These are phyloP conservation scores for Pogoniulus pusillus DNA, from an alignment of 2,797 vertebrate species.

Conservation along the genomic window DNA sequence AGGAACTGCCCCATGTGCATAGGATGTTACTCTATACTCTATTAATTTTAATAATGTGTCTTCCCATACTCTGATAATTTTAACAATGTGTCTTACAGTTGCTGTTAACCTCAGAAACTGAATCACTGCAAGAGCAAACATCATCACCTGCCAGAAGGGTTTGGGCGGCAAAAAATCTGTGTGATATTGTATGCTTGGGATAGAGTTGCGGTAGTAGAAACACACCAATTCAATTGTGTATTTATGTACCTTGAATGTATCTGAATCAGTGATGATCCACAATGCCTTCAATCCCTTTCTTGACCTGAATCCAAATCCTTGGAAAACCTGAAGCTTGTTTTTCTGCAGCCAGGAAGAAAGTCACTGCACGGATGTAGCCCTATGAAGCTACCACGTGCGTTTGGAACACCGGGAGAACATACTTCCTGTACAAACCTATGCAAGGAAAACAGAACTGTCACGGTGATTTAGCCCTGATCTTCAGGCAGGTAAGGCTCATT, in stretches of 20 bases:
- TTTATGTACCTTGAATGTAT: background rate
- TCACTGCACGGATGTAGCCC: accelerated
- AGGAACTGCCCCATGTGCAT: background rate
- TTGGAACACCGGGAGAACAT: background rate
- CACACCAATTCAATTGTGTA: background rate
- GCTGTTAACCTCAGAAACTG: background rate
- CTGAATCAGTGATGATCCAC: background rate
- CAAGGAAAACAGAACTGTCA: background rate
- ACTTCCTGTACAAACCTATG: background rate
- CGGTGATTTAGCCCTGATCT: background rate
- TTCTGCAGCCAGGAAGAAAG: background rate
- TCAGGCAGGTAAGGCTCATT: background rate
- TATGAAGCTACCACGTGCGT: background rate
- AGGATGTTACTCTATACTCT: background rate
- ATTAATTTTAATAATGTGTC: background rate
- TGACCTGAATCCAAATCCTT: background rate
- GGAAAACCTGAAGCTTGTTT: background rate
- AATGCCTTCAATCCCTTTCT: background rate
- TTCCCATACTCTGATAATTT: background rate
- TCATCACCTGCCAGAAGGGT: background rate
- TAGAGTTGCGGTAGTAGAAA: background rate
- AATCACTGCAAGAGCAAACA: background rate
- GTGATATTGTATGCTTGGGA: background rate
- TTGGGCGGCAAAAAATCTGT: background rate
- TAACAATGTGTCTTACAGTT: background rate